Base-by-base conservation (phyloP, 2,113 vertebrate species). In the Sander vitreus region DNA sequence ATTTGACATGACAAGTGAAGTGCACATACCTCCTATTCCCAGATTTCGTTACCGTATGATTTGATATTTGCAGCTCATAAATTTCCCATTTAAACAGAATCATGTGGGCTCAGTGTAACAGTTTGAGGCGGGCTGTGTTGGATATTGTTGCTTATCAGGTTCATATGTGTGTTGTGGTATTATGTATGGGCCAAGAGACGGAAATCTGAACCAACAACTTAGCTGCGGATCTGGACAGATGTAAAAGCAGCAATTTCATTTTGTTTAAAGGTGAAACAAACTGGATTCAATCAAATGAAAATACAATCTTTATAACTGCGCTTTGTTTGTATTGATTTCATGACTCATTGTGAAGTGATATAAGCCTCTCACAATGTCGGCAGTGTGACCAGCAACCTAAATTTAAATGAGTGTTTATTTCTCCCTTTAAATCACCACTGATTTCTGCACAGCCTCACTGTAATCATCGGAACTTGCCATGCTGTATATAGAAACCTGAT, bases 251-350 rank as follows among this genome's bases (percentile, higher is more conserved):
- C 51, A 80, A 67, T 81, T 88, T 86, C 18, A 85, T 92, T 90
- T 91, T 91, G 79, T 91, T 93, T 94, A 85, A 88, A 92, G 84
- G 85, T 92, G 77, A 88, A 84, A 86, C 73, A 85, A 88, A 89
- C 53, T 57, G 78, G 73, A 76, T 65, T 73, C 87, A 88, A 79
- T 90, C 78, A 89, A 89, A 86, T 76, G 55, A 82, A 85, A 75
- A 76, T 64, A 33, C 54, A 86, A 70, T 77, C 68, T 69, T 65
- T 47, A 73, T 81, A 90, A 87, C 70, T 45, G 73, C 16, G 18
- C 65, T 89, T 65, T 88, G 83, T 88, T 90, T 81, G 54, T 90
- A 85, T 86, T 86, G 78, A 69, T 91, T 92, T 90, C 84, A 85
- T 83, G 74, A 80, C 25, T 90, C 80, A 83, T 87, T 82, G 85